Evolutionary conservation across 2,888 invertebrate species (phyloP), one percentile per base, ranked within the genome.

Genomic region (Rhagonycha lutea): DNA sequence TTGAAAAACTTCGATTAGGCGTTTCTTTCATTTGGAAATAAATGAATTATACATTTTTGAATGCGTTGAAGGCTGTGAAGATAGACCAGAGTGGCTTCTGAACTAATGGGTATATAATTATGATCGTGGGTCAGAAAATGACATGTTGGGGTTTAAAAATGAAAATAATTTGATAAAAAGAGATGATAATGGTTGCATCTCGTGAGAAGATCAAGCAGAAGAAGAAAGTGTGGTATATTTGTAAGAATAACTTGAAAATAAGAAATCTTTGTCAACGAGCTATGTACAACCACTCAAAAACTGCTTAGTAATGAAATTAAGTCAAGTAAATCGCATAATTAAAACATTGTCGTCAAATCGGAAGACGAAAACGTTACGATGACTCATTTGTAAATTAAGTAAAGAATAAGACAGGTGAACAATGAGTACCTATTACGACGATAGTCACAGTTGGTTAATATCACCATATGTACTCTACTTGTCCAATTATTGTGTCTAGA

Each of bases 351-450:
- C 23, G 12, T 67, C 14, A n/a, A 28, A 14, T 67, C 29, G 29
- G 29, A 14, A 67, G 60, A 32, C 12, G 18, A 23, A 70, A 61
- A 61, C 18, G 24, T n/a, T 14, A 70, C 60, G 28, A 63, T 74
- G 74, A 74, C 47, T 74, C 74, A 74, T 70, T 70, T 47, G 10
- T 11, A 61, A 74, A 67, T 70, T 61, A 70, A 60, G 32, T 14
- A 10, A 63, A 61, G 12, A 63, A 67, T 12, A 26, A 74, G 70
- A 74, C 74, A 74, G 74, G 74, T 74, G 74, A 65, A 65, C 63
- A 26, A 65, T 24, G 63, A 65, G 63, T 65, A 65, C 26, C 63
- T 26, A 65, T 65, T 65, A 65, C 23, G 63, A 24, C 24, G 63
- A 65, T 65, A 65, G 63, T 65, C 63, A 65, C 63, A 65, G 63